Conservation (phyloP, 2,888 invertebrate species). For the Corythucha ciliata region DNA sequence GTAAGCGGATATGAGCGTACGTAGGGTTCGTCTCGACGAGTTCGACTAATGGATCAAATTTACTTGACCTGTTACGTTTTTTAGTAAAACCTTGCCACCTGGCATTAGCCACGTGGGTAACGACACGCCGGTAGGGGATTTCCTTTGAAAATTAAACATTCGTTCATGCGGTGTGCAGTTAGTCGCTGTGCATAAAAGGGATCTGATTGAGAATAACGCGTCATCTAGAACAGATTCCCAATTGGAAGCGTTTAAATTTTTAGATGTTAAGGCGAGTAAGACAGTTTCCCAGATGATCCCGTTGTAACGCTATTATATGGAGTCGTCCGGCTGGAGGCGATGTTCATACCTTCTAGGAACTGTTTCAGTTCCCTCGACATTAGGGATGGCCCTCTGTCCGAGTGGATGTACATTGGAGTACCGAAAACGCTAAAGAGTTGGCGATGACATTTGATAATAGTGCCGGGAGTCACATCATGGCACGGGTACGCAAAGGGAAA, state of each 20-base stretch:
- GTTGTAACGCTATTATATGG: conserved; percentile 32
- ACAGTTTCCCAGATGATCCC: no score
- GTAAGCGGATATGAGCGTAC: conserved; percentile 1
- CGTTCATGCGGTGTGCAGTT: conserved; percentile 29
- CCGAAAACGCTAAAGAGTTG: conserved; percentile 29
- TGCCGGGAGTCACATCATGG: conserved; percentile 23
- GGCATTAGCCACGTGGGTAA: conserved; percentile 11
- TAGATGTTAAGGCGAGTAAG: conserved; percentile 22
- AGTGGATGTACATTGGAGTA: conserved; percentile 30
- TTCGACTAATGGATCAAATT: conserved; percentile 5
- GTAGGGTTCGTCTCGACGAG: conserved; percentile 1
- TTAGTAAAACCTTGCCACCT: conserved; percentile 9
- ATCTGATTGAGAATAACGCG: conserved; percentile 29
- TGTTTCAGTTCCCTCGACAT: conserved; percentile 28
- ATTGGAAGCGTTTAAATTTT: conserved; percentile 6
- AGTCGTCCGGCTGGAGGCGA: conserved; percentile 29
- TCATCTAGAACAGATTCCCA: conserved; percentile 30
- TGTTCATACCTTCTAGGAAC: conserved; percentile 24
- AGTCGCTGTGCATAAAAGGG: conserved; percentile 29
- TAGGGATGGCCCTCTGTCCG: conserved; percentile 29
- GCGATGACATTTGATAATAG: conserved; percentile 27
- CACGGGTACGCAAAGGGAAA: conserved; percentile 24
- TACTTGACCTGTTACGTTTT: not conserved
- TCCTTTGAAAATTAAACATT: conserved; percentile 21
- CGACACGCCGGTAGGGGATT: conserved; percentile 1